phyloP scores from a whole-genome alignment of 1,140 invertebrate genomes.

The Gonatopus flavifemur region DNA sequence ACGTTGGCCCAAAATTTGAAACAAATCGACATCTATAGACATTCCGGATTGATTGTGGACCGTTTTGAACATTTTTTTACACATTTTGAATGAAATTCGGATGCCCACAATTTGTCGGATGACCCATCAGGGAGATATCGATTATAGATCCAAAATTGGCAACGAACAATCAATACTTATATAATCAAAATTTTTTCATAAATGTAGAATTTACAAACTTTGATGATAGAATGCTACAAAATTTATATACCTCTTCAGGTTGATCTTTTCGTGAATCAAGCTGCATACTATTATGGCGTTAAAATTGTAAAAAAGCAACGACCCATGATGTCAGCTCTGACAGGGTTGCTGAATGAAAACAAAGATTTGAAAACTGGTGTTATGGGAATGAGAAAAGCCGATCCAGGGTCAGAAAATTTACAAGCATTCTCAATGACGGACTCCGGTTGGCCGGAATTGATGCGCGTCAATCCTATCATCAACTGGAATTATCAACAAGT shows the following conservation, averaged over 20 bases:
- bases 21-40: no score
- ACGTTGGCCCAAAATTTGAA: no score
- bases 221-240: background rate
- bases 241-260: constrained; percentile 52
- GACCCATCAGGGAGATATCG: no score
- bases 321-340: constrained; percentile 72
- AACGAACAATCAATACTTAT: background rate
- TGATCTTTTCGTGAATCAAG: constrained; percentile 77
- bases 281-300: constrained; percentile 72
- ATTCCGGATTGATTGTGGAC: no score
- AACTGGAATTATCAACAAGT: constrained; percentile 88
- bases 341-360: constrained; percentile 64
- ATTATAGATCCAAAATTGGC: no score
- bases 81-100: no score
- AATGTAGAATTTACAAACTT: background rate
- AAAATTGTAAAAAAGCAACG: constrained; percentile 69
- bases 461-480: constrained; percentile 85
- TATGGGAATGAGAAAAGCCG: constrained; percentile 84
- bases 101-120: no score
- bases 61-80: no score
- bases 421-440: constrained; percentile 69
- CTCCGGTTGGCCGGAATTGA: constrained; percentile 81
- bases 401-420: constrained; percentile 75
- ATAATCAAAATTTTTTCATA: background rate
- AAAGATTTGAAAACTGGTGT: constrained; percentile 77